Percentiles rank a stretch among this genome's conserved stretches.
phyloP scores from a whole-genome alignment of 2,113 vertebrate species.

The Polypterus bichir region DNA sequence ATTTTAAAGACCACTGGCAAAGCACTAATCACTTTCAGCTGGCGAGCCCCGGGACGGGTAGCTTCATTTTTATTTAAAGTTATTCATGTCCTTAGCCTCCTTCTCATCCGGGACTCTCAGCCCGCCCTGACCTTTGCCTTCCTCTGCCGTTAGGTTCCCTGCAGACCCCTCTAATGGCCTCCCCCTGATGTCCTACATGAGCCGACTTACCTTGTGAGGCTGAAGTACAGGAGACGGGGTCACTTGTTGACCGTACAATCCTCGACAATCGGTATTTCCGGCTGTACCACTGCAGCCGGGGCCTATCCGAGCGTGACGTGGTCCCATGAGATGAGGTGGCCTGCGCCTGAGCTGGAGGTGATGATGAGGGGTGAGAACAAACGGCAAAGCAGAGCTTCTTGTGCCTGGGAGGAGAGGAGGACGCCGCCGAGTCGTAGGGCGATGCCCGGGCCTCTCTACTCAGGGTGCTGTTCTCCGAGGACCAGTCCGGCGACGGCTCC shows the following conservation, averaged over 20 bases:
- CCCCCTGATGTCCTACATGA: too few relatives aligned
- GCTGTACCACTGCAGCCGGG: slow-evolving; percentile 27
- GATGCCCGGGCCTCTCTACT: slow-evolving; percentile 42
- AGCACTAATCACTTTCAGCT: too few relatives aligned
- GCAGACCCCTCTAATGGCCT: too few relatives aligned
- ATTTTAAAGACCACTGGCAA: too few relatives aligned
- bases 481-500: slow-evolving; percentile 45
- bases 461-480: slow-evolving; percentile 50
- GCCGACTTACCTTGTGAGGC: slow-evolving; percentile 61
- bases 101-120: too few relatives aligned
- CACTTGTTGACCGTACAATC: slow-evolving; percentile 80
- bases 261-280: slow-evolving; percentile 36
- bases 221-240: slow-evolving; percentile 69
- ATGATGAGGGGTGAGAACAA: slow-evolving; percentile 43
- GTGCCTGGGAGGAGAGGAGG: slow-evolving; percentile 41
- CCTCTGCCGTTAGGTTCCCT: too few relatives aligned
- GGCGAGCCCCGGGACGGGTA: too few relatives aligned
- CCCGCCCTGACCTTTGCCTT: too few relatives aligned
- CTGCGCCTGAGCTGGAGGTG: slow-evolving; percentile 32
- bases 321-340: slow-evolving; percentile 34
- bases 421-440: background rate
- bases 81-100: too few relatives aligned
- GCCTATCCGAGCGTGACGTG: slow-evolving; percentile 25
- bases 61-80: too few relatives aligned
- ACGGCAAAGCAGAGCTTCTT: slow-evolving; percentile 61